These are phyloP conservation scores for Dolichomitus sp. DNA, from an alignment of 2,888 invertebrate species.

Conservation along the genomic window DNA sequence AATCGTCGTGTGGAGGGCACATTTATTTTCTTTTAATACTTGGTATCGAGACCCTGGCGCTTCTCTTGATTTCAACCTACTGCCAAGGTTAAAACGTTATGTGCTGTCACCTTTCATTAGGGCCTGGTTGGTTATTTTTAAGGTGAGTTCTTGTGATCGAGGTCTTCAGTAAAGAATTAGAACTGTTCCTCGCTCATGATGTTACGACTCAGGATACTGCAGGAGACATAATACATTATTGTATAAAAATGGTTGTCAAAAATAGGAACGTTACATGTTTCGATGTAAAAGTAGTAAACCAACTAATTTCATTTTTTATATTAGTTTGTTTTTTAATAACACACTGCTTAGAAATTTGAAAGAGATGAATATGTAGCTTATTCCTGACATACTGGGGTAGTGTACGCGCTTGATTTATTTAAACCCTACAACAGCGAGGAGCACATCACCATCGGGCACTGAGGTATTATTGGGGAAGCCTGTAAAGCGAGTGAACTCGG, in stretches of 20 bases:
- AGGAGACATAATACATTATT: background rate
- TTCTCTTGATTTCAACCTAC: too few relatives aligned
- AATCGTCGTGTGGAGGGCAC: too few relatives aligned
- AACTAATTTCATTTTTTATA: background rate
- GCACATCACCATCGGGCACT: slow-evolving; percentile 14
- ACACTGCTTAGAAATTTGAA: background rate
- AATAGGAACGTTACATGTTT: background rate
- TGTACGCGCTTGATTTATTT: slow-evolving; percentile 37
- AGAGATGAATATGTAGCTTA: background rate
- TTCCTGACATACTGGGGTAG: background rate
- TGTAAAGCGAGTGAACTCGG: slow-evolving; percentile 58
- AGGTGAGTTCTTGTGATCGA: too few relatives aligned
- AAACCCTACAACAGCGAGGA: slow-evolving; percentile 34
- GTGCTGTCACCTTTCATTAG: too few relatives aligned
- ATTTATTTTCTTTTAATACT: too few relatives aligned
- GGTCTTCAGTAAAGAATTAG: too few relatives aligned
- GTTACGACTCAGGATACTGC: too few relatives aligned
- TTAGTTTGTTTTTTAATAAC: background rate
- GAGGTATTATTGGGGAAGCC: slow-evolving; percentile 53
- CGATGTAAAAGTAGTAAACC: background rate
- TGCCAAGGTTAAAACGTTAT: too few relatives aligned
- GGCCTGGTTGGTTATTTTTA: too few relatives aligned
- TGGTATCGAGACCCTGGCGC: too few relatives aligned
- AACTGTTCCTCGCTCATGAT: too few relatives aligned
- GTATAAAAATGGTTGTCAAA: background rate